Evolutionary conservation across 35 echinoderm and acorn worm species (phyloP).

Genomic region (Lytechinus variegatus): DNA sequence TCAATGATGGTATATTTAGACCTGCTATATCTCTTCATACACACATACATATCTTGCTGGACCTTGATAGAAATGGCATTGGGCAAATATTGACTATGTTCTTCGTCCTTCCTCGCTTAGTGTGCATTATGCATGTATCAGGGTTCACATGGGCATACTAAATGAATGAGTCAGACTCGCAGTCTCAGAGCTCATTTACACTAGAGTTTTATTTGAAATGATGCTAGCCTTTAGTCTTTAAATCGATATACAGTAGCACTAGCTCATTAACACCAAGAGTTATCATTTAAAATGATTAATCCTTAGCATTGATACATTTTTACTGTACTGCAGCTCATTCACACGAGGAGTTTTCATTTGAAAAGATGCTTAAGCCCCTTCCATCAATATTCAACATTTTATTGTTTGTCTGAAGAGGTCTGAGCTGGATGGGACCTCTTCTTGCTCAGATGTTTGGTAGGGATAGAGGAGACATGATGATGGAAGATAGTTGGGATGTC

Average conservation of each 20-base stretch:
- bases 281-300: too few relatives aligned
- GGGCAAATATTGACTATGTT: not conserved
- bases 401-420: not conserved
- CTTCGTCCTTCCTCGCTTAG: not conserved
- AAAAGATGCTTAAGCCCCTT: too few relatives aligned
- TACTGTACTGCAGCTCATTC: too few relatives aligned
- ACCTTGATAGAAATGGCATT: not conserved
- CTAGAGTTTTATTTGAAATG: too few relatives aligned
- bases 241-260: too few relatives aligned
- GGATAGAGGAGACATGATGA: conserved; percentile 1
- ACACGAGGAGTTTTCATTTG: too few relatives aligned
- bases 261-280: too few relatives aligned
- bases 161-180: not conserved
- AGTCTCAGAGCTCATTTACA: too few relatives aligned
- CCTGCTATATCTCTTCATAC: not conserved
- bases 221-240: too few relatives aligned
- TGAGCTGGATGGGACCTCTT: not conserved
- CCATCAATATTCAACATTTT: too few relatives aligned
- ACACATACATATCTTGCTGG: not conserved
- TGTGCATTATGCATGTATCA: not conserved
- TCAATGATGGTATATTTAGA: too few relatives aligned
- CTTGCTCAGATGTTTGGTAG: not conserved
- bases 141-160: not conserved
- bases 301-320: not conserved
- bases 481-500: not conserved